Percentiles rank a stretch among this genome's conserved stretches.
phyloP scores from a whole-genome alignment of 2,888 invertebrate species.

The Noctua janthe region DNA sequence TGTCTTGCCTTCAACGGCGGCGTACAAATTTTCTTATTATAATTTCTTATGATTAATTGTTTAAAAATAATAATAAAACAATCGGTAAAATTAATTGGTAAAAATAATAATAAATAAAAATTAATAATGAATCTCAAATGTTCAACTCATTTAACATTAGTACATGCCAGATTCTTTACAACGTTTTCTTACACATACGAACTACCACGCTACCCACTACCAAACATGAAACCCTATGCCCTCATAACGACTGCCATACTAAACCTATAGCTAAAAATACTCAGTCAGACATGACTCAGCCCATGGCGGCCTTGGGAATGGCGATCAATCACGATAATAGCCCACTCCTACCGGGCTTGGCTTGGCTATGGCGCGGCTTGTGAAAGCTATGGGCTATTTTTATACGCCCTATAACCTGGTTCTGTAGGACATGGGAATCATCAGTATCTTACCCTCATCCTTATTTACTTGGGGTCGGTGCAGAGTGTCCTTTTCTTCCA shows the following conservation, averaged over 20 bases:
- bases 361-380: slow-evolving; percentile 41
- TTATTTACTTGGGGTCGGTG: not conserved
- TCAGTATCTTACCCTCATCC: not conserved
- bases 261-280: slow-evolving; percentile 44
- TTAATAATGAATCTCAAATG: no score
- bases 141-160: no score
- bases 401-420: not conserved
- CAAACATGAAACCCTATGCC: not conserved
- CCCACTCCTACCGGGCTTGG: slow-evolving; percentile 35
- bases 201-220: not conserved
- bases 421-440: not conserved
- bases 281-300: slow-evolving; percentile 1
- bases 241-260: not conserved
- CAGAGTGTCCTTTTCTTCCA: not conserved
- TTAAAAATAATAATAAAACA: no score
- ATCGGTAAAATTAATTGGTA: no score
- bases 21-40: no score
- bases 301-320: slow-evolving; percentile 1
- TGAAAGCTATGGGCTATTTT: not conserved
- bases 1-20: no score
- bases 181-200: not conserved
- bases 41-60: no score
- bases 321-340: slow-evolving; percentile 36
- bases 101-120: no score
- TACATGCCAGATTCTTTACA: not conserved